Evolutionary conservation across 1,140 invertebrate species (phyloP).

Genomic region (Gonioctena quinquepunctata): DNA sequence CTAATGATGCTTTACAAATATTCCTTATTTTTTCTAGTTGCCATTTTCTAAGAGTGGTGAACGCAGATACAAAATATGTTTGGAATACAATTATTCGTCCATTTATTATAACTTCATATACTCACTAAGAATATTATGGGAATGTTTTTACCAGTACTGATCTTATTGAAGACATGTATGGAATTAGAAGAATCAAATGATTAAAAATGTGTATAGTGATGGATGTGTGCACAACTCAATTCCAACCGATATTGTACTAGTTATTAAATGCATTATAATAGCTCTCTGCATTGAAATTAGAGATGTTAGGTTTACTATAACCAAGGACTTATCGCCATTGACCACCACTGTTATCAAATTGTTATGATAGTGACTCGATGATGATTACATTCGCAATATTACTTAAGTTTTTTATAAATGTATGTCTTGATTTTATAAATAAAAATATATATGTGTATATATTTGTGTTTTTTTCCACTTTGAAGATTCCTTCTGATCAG

Average conservation of each 20-base stretch:
- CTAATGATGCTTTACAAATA: conserved; percentile 37
- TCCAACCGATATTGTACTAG: conserved; percentile 46
- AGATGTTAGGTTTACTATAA: conserved; percentile 33
- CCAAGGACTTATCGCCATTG: conserved; percentile 27
- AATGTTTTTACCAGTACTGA: too few species aligned
- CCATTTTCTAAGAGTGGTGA: conserved; percentile 6
- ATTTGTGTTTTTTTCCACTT: too few species aligned
- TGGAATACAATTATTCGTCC: conserved; percentile 37
- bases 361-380: conserved; percentile 38
- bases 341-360: conserved; percentile 23
- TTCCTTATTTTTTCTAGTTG: conserved; percentile 24
- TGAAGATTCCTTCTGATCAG: too few species aligned
- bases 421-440: conserved; percentile 50
- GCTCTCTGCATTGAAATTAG: conserved; percentile 48
- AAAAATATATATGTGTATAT: conserved; percentile 46
- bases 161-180: too few species aligned
- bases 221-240: conserved; percentile 8
- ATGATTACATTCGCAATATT: conserved; percentile 53
- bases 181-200: conserved; percentile 17
- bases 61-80: conserved; percentile 31
- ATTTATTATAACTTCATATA: conserved; percentile 26
- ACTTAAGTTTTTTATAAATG: conserved; percentile 53
- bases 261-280: conserved; percentile 42
- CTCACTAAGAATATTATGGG: too few species aligned
- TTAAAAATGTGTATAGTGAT: too few species aligned